Evolutionary conservation across 2,888 invertebrate genomes (phyloP).

Genomic region (Poecilobothrus nobilitatus): DNA sequence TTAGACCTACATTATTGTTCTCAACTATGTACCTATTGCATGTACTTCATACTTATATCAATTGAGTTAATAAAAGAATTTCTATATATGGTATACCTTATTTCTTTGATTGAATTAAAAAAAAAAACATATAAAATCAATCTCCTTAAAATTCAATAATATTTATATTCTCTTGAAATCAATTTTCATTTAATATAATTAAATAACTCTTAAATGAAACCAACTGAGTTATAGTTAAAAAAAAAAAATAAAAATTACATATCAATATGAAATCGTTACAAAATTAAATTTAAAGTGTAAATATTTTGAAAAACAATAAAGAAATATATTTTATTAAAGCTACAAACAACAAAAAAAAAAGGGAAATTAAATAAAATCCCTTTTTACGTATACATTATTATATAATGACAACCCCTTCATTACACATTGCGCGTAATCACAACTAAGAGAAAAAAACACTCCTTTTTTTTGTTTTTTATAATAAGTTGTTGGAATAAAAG

Average conservation of each 20-base stretch:
- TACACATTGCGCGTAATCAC: not conserved
- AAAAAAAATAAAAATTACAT: not conserved
- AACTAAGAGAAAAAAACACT: not conserved
- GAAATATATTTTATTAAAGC: not conserved
- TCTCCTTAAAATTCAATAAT: too few relatives aligned
- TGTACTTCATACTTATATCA: too few relatives aligned
- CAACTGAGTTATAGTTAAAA: not conserved
- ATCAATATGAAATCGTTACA: not conserved
- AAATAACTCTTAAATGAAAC: not conserved
- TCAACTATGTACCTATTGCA: too few relatives aligned
- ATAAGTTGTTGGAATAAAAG: not conserved
- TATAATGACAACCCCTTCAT: not conserved
- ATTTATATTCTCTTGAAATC: too few relatives aligned
- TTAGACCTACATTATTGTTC: too few relatives aligned
- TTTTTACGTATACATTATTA: not conserved
- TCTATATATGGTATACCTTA: too few relatives aligned
- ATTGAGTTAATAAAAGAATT: too few relatives aligned
- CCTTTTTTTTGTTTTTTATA: not conserved
- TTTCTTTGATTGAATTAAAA: too few relatives aligned
- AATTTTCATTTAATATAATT: not conserved
- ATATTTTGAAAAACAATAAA: not conserved
- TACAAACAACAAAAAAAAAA: not conserved
- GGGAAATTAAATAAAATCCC: not conserved
- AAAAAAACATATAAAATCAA: too few relatives aligned
- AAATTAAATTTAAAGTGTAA: not conserved